A percentile compares a stretch with the other conserved stretches of the same genome.
These are phyloP conservation scores for Picathartes gymnocephalus DNA, from an alignment of 2,113 vertebrate species.

Conservation along the genomic window DNA sequence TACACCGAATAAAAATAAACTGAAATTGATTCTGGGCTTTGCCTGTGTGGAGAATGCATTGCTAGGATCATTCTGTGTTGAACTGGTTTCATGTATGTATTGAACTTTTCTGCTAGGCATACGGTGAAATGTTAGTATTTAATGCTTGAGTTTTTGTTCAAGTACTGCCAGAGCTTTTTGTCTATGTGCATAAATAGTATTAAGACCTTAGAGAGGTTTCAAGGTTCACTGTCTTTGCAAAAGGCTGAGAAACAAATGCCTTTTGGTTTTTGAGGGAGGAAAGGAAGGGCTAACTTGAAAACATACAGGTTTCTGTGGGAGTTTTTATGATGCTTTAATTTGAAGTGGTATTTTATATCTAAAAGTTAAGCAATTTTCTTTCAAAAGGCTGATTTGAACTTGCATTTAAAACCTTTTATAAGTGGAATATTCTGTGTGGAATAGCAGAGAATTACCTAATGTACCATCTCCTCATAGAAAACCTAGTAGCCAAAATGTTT, in stretches of 20 bases:
- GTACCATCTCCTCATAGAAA: not conserved
- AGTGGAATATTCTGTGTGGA: not conserved
- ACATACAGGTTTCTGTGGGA: not conserved
- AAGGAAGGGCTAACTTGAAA: not conserved
- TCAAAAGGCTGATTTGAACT: not conserved
- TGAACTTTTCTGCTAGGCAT: not conserved
- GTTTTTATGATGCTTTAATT: not conserved
- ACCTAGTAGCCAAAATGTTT: not conserved
- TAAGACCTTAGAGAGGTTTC: not conserved
- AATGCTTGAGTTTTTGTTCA: not conserved
- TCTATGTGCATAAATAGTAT: not conserved
- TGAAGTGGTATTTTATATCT: not conserved
- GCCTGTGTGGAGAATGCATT: not conserved
- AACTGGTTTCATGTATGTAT: not conserved
- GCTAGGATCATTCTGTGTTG: not conserved
- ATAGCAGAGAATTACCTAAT: not conserved
- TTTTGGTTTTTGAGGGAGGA: not conserved
- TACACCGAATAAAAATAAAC: slow-evolving; percentile 1
- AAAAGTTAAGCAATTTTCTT: not conserved
- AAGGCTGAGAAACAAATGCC: not conserved
- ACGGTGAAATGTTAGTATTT: not conserved
- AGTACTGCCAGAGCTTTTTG: not conserved
- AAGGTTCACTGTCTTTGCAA: not conserved
- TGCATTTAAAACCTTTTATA: not conserved
- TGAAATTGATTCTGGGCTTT: not conserved